phyloP scores from a whole-genome alignment of 2,888 invertebrate species.

The Entomobrya multifasciata region DNA sequence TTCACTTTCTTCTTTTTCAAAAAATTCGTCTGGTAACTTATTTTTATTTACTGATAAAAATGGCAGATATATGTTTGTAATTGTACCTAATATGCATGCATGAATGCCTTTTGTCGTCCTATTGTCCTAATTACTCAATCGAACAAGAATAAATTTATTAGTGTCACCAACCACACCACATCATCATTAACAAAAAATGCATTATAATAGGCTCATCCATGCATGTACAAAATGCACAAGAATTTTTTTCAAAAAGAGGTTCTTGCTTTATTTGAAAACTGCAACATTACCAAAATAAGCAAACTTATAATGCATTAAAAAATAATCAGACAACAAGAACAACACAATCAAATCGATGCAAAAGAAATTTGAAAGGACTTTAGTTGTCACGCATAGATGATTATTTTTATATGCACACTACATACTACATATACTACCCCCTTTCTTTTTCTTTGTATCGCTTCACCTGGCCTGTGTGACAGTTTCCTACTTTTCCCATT shows the following conservation, averaged over 20 bases:
- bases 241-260: too few species aligned
- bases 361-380: conserved; percentile 30
- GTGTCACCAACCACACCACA: conserved; percentile 27
- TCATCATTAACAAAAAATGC: conserved; percentile 26
- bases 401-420: too few species aligned
- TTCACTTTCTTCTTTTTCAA: conserved; percentile 47
- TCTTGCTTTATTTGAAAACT: too few species aligned
- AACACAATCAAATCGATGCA: conserved; percentile 16
- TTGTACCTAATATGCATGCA: conserved; percentile 17
- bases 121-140: conserved; percentile 71
- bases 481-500: conserved; percentile 62
- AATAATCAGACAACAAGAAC: not conserved
- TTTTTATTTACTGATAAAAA: not conserved
- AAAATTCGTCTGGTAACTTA: not conserved
- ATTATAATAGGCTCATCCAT: conserved; percentile 38
- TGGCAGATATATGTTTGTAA: not conserved
- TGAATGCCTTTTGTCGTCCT: conserved; percentile 39
- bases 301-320: not conserved
- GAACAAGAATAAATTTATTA: conserved; percentile 49
- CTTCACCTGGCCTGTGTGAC: conserved; percentile 40
- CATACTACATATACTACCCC: not conserved
- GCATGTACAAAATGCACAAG: not conserved
- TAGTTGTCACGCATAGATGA: conserved; percentile 7
- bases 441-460: conserved; percentile 19
- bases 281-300: not conserved